Conservation (phyloP, 2,888 invertebrate species). For the Melanostoma mellinum region DNA sequence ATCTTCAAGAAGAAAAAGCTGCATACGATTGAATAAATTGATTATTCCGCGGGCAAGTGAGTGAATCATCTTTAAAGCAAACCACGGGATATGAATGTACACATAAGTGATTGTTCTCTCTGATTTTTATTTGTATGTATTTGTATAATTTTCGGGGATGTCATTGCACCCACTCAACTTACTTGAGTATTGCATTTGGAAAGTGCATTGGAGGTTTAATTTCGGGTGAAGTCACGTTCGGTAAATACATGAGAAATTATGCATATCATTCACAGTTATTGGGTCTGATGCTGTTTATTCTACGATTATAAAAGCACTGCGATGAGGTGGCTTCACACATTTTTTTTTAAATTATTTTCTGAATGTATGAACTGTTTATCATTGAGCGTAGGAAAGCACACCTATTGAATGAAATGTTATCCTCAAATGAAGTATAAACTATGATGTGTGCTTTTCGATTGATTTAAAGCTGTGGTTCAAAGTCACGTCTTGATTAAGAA, state of each 20-base stretch:
- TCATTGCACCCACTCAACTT: conserved; percentile 59
- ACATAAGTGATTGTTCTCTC: conserved; percentile 23
- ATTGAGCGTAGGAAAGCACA: too few species aligned
- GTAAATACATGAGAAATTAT: conserved; percentile 61
- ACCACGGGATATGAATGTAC: background rate
- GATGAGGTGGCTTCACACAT: conserved; percentile 21
- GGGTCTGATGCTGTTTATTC: background rate
- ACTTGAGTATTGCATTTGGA: conserved; percentile 29
- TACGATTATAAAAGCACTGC: background rate
- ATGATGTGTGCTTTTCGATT: too few species aligned
- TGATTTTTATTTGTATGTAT: background rate
- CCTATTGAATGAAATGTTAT: too few species aligned
- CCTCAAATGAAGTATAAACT: too few species aligned
- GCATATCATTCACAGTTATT: conserved; percentile 50
- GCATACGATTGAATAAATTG: too few species aligned
- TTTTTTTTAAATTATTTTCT: background rate
- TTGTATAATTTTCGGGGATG: conserved; percentile 27
- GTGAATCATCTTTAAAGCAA: too few species aligned
- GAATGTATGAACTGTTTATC: background rate
- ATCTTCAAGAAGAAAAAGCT: too few species aligned
- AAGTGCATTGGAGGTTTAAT: conserved; percentile 46
- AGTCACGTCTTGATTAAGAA: too few species aligned
- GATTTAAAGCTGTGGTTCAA: too few species aligned
- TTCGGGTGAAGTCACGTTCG: conserved; percentile 64
- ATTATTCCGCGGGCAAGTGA: too few species aligned